Percentiles rank a stretch among this genome's conserved stretches.
phyloP scores from a whole-genome alignment of 2,113 vertebrate species.

The pig (Sus scrofa) region T2T-Sscrofa CM000817.6:13617501-13618000 shows the following conservation, averaged over 20 bases:
- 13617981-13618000: no score
- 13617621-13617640: background rate
- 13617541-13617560: background rate
- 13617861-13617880: background rate
- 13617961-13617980: no score
- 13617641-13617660: background rate
- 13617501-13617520: background rate
- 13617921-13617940: no score
- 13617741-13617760: background rate
- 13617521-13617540: background rate
- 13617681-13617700: constrained; percentile 16
- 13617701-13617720: background rate
- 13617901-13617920: no score
- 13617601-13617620: background rate
- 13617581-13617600: background rate
- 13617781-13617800: background rate
- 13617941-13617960: no score
- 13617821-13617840: background rate
- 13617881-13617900: background rate
- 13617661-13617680: background rate
- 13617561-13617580: background rate
- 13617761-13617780: background rate
- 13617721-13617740: background rate
- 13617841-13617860: background rate
- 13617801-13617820: background rate